phyloP scores from a whole-genome alignment of 2,797 vertebrate genomes.

The Huso huso region DNA sequence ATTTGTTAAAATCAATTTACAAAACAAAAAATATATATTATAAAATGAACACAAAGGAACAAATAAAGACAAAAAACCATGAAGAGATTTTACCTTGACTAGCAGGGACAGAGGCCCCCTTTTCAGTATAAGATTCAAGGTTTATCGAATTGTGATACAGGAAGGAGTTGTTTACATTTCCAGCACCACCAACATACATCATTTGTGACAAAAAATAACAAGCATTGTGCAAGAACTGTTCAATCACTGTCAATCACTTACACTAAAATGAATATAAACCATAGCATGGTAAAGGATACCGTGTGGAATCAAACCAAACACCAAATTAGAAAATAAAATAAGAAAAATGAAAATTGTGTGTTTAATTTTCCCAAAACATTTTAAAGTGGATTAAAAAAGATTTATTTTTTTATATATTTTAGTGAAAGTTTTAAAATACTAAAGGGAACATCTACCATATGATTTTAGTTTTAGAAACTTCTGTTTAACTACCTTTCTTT shows the following conservation, averaged over 20 bases:
- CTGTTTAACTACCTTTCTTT: constrained; percentile 29
- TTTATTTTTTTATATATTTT: too few relatives aligned
- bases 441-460: constrained; percentile 6
- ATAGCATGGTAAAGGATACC: constrained; percentile 40
- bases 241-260: constrained; percentile 74
- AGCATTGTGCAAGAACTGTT: constrained; percentile 66
- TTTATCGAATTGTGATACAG: constrained; percentile 54
- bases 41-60: constrained; percentile 26
- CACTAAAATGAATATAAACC: constrained; percentile 64
- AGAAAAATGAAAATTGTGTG: not conserved
- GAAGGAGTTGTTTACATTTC: constrained; percentile 74
- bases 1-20: constrained; percentile 48
- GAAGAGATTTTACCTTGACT: constrained; percentile 22
- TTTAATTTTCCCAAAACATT: too few relatives aligned
- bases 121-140: constrained; percentile 24
- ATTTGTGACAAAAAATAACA: constrained; percentile 72
- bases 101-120: constrained; percentile 14
- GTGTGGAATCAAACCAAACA: constrained; percentile 52
- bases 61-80: constrained; percentile 23
- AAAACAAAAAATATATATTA: constrained; percentile 18
- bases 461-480: constrained; percentile 12
- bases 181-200: constrained; percentile 71
- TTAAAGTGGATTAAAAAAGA: too few relatives aligned
- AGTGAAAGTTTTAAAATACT: constrained; percentile 17
- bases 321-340: constrained; percentile 39